Percentiles rank a stretch among this genome's conserved stretches.
Evolutionary conservation across 2,797 vertebrate species (phyloP).

Genomic region (Brachyalestes nurse): DNA sequence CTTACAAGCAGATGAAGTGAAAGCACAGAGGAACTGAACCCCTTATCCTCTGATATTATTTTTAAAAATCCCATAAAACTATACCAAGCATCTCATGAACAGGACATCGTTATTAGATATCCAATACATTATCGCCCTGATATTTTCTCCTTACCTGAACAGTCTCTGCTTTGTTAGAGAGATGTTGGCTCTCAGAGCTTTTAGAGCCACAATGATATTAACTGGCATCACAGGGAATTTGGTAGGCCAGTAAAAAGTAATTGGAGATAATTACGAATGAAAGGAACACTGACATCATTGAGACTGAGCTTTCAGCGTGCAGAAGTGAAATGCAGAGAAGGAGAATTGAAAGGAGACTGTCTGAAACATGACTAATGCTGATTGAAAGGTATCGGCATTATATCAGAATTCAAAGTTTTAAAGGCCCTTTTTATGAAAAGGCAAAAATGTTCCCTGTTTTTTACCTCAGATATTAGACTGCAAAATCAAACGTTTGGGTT

Average conservation of each 20-base stretch:
- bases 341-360: background rate
- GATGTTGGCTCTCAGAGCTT: background rate
- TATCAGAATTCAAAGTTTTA: no score
- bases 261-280: constrained; percentile 1
- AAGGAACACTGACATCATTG: background rate
- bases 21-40: constrained; percentile 44
- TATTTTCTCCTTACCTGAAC: background rate
- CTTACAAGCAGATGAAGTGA: constrained; percentile 39
- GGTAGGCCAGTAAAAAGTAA: background rate
- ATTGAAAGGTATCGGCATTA: no score
- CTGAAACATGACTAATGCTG: no score
- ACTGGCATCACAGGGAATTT: background rate
- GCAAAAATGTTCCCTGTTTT: no score
- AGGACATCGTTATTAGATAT: constrained; percentile 3
- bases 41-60: constrained; percentile 49
- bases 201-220: background rate
- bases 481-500: no score
- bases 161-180: background rate
- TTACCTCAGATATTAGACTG: no score
- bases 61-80: constrained; percentile 56
- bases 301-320: background rate
- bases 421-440: no score
- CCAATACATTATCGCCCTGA: background rate
- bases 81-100: constrained; percentile 43
- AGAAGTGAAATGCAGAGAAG: background rate